phyloP scores from a whole-genome alignment of 1,140 invertebrate genomes.

The Caenorhabditis latens region DNA sequence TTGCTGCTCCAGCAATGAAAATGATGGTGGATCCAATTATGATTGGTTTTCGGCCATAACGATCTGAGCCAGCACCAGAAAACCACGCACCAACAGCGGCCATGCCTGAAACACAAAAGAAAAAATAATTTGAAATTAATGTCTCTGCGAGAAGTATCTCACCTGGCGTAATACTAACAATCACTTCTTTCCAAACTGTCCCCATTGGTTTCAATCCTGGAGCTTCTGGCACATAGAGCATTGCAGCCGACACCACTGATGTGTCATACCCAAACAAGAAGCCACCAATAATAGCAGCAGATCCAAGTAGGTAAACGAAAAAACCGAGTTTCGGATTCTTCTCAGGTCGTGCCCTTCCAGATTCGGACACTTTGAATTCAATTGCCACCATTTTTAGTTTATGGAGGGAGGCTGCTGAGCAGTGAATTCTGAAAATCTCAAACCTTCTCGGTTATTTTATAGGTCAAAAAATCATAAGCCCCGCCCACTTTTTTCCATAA shows the following conservation, averaged over 20 bases:
- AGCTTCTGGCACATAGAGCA: constrained; percentile 80
- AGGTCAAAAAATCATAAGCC: not conserved
- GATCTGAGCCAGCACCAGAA: constrained; percentile 80
- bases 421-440: not conserved
- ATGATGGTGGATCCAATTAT: constrained; percentile 81
- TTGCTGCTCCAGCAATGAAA: constrained; percentile 81
- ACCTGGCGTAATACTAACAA: constrained; percentile 74
- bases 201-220: constrained; percentile 66
- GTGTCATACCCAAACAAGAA: constrained; percentile 84
- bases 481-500: not conserved
- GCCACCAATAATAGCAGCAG: constrained; percentile 78
- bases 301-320: constrained; percentile 32
- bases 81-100: constrained; percentile 81
- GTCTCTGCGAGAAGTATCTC: not conserved
- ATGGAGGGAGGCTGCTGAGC: not conserved
- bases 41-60: constrained; percentile 80
- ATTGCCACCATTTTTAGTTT: constrained; percentile 11
- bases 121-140: not conserved
- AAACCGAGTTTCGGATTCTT: not conserved
- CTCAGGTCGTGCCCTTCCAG: constrained; percentile 1
- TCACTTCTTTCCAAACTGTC: constrained; percentile 65
- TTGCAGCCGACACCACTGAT: constrained; percentile 83
- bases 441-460: not conserved
- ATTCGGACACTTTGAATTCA: constrained; percentile 47
- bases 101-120: constrained; percentile 70